Percentiles rank a stretch among this genome's conserved stretches.
Conservation (phyloP, 2,797 vertebrate species). For the Eospalax fontanierii region DNA sequence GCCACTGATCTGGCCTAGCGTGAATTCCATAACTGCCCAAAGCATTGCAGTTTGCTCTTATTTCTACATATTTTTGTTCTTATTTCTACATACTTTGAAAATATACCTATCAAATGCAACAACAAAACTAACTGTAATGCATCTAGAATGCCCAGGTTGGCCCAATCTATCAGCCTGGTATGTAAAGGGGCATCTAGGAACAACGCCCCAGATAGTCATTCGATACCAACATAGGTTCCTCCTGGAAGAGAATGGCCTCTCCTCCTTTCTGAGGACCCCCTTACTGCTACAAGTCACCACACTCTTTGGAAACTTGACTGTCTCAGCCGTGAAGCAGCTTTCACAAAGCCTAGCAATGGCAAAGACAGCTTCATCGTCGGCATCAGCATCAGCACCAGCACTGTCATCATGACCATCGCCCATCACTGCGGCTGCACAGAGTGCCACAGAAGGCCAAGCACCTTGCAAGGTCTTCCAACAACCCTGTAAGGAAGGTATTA, state of each 20-base stretch:
- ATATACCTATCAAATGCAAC: neutral
- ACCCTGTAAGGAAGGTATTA: neutral
- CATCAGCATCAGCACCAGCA: too few relatives aligned
- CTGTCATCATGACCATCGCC: fast-evolving
- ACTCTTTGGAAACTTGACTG: neutral
- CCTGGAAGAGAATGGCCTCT: neutral
- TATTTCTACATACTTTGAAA: neutral
- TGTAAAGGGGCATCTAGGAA: neutral
- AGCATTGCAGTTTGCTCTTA: neutral
- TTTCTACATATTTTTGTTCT: neutral
- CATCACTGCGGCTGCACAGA: neutral
- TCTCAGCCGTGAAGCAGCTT: neutral
- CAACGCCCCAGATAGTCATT: neutral
- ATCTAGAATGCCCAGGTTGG: neutral
- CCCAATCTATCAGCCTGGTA: neutral
- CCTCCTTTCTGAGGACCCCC: neutral
- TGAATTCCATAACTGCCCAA: neutral
- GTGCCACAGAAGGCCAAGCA: neutral
- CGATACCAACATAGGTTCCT: neutral
- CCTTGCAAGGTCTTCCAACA: neutral
- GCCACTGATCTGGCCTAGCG: neutral
- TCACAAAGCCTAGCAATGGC: neutral
- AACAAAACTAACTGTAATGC: neutral
- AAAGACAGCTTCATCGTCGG: too few relatives aligned
- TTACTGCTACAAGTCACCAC: neutral